These are phyloP conservation scores for Cirrhinus mrigala DNA, from an alignment of 2,797 vertebrate species.

Conservation along the genomic window DNA sequence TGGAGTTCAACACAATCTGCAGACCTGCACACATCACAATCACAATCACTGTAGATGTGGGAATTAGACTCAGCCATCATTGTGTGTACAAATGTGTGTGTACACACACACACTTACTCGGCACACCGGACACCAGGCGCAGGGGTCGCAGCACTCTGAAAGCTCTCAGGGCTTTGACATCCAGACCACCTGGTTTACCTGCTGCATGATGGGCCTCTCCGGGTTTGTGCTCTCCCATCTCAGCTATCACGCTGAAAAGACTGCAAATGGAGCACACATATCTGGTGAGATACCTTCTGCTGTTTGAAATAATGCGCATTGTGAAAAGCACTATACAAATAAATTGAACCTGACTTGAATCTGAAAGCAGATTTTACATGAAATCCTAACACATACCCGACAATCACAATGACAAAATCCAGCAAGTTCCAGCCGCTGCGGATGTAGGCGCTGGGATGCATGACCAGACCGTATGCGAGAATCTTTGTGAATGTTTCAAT, in stretches of 20 bases:
- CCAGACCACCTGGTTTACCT: conserved; percentile 96
- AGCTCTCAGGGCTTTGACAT: conserved; percentile 96
- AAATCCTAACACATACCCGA: conserved; percentile 81
- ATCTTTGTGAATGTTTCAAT: conserved; percentile 95
- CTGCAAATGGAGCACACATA: conserved; percentile 68
- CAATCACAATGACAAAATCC: conserved; percentile 93
- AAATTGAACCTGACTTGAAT: neutral
- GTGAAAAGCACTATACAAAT: neutral
- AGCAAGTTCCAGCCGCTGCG: conserved; percentile 94
- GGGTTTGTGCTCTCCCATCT: conserved; percentile 85
- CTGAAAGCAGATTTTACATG: neutral
- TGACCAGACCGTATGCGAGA: conserved; percentile 91
- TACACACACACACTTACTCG: conserved; percentile 85
- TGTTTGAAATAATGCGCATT: neutral
- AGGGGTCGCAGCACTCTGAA: conserved; percentile 95
- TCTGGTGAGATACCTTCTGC: neutral
- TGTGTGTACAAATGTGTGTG: neutral
- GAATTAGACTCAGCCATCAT: neutral
- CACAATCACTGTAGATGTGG: conserved; percentile 1
- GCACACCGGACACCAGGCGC: conserved; percentile 95
- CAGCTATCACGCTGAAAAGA: conserved; percentile 90
- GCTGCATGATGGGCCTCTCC: conserved; percentile 84
- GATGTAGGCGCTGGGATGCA: conserved; percentile 95
- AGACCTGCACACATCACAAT: conserved; percentile 78
- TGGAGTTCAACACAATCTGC: conserved; percentile 95